phyloP scores from a whole-genome alignment of 2,113 vertebrate genomes.

The Cathartes aura region DNA sequence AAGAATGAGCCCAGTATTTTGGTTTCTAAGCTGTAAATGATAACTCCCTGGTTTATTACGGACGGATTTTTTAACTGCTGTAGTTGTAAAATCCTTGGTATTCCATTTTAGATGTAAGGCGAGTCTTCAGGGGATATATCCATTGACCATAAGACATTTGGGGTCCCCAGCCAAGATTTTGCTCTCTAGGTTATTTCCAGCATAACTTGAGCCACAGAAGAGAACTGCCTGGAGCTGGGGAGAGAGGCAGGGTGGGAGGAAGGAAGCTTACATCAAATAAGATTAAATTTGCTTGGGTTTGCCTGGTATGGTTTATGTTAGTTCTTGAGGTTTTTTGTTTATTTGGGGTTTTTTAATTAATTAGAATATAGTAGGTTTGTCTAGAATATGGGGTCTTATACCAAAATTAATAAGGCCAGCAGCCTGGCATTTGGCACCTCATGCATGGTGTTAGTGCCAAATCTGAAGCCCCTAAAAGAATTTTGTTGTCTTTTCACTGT shows the following conservation, averaged over 20 bases:
- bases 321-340: neutral
- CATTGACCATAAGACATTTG: slow-evolving; percentile 1
- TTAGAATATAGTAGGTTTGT: neutral
- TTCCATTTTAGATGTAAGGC: neutral
- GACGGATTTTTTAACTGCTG: neutral
- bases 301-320: neutral
- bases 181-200: neutral
- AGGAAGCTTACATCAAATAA: neutral
- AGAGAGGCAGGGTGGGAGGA: neutral
- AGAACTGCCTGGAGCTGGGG: neutral
- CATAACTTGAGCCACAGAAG: neutral
- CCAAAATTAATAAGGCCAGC: neutral
- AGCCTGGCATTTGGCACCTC: neutral
- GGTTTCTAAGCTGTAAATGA: neutral
- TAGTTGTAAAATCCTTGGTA: neutral
- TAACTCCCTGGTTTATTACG: neutral
- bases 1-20: neutral
- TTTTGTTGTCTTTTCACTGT: neutral
- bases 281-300: slow-evolving; percentile 7
- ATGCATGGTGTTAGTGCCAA: neutral
- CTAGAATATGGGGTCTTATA: neutral
- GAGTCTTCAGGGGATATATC: neutral
- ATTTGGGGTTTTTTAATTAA: neutral
- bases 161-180: neutral
- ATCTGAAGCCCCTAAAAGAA: neutral